Evolutionary conservation across 2,113 vertebrate species (phyloP).

Genomic region (Mirounga angustirostris): DNA sequence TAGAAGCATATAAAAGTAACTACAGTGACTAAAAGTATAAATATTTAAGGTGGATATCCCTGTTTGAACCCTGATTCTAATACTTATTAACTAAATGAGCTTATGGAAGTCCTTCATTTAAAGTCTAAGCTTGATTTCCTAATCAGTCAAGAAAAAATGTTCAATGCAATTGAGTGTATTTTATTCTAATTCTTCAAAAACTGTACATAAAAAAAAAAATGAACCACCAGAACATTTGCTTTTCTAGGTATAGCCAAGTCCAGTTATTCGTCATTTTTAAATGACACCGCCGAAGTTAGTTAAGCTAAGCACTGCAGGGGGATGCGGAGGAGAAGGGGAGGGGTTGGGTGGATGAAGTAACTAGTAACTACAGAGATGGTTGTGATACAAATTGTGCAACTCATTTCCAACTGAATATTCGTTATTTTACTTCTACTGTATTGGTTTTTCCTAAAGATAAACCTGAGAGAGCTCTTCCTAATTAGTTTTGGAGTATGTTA

Average conservation of each 20-base stretch:
- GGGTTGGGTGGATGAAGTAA: neutral
- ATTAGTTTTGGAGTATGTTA: neutral
- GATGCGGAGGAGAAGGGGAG: neutral
- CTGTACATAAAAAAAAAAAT: neutral
- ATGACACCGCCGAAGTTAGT: neutral
- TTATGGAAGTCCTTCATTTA: neutral
- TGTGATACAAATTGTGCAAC: neutral
- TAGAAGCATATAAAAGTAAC: conserved; percentile 7
- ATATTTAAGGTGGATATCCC: neutral
- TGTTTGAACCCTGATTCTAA: conserved; percentile 35
- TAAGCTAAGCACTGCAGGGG: neutral
- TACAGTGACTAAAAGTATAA: neutral
- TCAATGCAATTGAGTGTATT: neutral
- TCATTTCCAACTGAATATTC: conserved; percentile 31
- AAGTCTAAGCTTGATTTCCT: neutral
- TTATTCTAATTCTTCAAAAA: conserved; percentile 44
- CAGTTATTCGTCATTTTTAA: neutral
- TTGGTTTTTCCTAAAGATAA: conserved; percentile 7
- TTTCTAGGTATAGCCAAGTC: neutral
- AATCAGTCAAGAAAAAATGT: neutral
- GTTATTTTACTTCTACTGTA: neutral
- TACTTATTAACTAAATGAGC: neutral
- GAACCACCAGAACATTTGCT: neutral
- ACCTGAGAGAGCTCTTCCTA: neutral
- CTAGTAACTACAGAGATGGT: neutral